phyloP scores from a whole-genome alignment of 1,140 invertebrate genomes.

The Cotesia typhae region DNA sequence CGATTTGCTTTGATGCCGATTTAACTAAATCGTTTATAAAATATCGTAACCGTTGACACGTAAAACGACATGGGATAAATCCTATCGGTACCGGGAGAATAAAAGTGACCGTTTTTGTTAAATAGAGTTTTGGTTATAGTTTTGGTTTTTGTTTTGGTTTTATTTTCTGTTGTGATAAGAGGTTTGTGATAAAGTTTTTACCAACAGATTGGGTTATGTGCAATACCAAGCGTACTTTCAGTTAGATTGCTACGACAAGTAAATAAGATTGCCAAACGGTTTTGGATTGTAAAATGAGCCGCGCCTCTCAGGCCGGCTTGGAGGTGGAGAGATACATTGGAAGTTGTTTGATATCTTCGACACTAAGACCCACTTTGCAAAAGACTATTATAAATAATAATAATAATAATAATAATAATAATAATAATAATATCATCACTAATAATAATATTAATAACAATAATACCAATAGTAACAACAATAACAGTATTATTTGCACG shows the following conservation, averaged over 20 bases:
- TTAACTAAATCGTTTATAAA: not conserved
- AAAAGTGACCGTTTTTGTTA: not conserved
- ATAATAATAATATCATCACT: not conserved
- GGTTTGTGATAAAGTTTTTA: conserved; percentile 14
- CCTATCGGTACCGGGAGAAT: not conserved
- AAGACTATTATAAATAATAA: conserved; percentile 47
- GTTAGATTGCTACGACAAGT: not conserved
- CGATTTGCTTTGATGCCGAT: not conserved
- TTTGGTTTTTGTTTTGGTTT: conserved; percentile 3
- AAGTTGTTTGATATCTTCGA: conserved; percentile 71
- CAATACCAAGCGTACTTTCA: too few relatives aligned
- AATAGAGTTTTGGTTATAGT: conserved; percentile 2
- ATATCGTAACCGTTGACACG: not conserved
- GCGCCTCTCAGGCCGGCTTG: conserved; percentile 68
- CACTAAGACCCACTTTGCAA: conserved; percentile 51
- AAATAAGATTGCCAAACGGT: conserved; percentile 6
- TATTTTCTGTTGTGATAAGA: conserved; percentile 17
- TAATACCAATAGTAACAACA: conserved; percentile 20
- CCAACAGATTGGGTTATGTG: not conserved
- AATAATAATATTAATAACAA: too few relatives aligned
- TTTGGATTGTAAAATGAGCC: conserved; percentile 66
- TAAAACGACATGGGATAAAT: conserved; percentile 26
- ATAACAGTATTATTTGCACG: too few relatives aligned
- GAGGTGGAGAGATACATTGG: conserved; percentile 75
- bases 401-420: conserved; percentile 43